phyloP scores from a whole-genome alignment of 2,888 invertebrate genomes.

The Tetragnatha montana region DNA sequence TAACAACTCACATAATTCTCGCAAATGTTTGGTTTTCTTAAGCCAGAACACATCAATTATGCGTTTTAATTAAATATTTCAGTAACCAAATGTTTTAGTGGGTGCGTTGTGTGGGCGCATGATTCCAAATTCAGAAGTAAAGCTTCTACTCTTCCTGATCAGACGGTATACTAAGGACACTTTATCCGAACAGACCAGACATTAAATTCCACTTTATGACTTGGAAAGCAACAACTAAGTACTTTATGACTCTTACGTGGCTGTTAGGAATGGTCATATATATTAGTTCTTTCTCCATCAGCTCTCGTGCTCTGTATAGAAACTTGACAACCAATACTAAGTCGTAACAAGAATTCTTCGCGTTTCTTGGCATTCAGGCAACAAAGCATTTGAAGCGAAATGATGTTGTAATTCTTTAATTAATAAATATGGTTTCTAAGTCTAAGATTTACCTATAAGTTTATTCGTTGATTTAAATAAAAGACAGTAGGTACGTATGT shows the following conservation, averaged over 20 bases:
- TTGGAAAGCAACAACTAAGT: constrained; percentile 3
- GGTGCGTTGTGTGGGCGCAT: not conserved
- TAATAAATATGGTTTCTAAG: too few relatives aligned
- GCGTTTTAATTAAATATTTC: not conserved
- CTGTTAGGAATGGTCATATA: constrained; percentile 18
- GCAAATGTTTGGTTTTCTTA: too few relatives aligned
- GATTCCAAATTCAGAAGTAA: not conserved
- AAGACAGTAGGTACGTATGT: too few relatives aligned
- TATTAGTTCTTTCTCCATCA: not conserved
- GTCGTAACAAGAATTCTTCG: not conserved
- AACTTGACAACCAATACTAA: not conserved
- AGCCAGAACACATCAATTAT: not conserved
- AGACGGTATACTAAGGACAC: not conserved
- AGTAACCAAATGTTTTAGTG: not conserved
- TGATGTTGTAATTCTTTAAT: too few relatives aligned
- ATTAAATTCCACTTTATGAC: constrained; percentile 8
- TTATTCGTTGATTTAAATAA: too few relatives aligned
- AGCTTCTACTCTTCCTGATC: not conserved
- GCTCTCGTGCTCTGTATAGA: not conserved
- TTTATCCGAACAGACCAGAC: not conserved
- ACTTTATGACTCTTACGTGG: constrained; percentile 23
- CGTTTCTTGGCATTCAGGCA: not conserved
- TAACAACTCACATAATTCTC: too few relatives aligned
- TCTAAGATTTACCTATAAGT: too few relatives aligned
- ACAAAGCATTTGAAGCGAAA: too few relatives aligned